Evolutionary conservation across 2,888 invertebrate genomes (phyloP).

Genomic region (Nephrocerus scutellatus): DNA sequence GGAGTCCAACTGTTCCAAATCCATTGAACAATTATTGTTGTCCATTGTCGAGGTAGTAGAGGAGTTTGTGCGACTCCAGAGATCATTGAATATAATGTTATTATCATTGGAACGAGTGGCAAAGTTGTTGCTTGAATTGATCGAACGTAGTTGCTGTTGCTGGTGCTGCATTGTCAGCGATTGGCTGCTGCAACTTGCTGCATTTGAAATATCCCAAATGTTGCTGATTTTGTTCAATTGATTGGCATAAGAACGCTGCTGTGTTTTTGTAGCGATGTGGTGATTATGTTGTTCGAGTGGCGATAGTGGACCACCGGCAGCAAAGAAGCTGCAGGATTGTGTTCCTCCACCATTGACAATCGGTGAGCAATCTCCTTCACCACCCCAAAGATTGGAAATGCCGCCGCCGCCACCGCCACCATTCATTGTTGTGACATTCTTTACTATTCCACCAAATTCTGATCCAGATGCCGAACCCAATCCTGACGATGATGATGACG

Average conservation of each 20-base stretch:
- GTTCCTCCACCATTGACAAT: conserved; percentile 17
- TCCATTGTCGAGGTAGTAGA: conserved; percentile 9
- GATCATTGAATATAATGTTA: conserved; percentile 43
- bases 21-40: conserved; percentile 3
- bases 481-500: conserved; percentile 30
- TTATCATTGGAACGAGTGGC: conserved; percentile 25
- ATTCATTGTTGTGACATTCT: too few species aligned
- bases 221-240: conserved; percentile 38
- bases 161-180: conserved; percentile 21
- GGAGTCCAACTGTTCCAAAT: conserved; percentile 3
- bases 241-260: conserved; percentile 17
- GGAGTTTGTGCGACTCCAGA: conserved; percentile 37
- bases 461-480: conserved; percentile 17
- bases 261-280: neutral
- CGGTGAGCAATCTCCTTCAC: conserved; percentile 3
- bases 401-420: too few species aligned
- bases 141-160: conserved; percentile 13
- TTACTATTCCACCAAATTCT: neutral
- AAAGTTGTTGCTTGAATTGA: conserved; percentile 12
- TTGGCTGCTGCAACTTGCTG: conserved; percentile 18
- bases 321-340: conserved; percentile 16
- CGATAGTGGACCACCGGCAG: conserved; percentile 10
- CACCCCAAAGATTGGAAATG: conserved; percentile 15
- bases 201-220: conserved; percentile 41
- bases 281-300: conserved; percentile 3